Evolutionary conservation across 64 coral and sea anemone species (phyloP).

Genomic region (Pachyseris speciosa): DNA sequence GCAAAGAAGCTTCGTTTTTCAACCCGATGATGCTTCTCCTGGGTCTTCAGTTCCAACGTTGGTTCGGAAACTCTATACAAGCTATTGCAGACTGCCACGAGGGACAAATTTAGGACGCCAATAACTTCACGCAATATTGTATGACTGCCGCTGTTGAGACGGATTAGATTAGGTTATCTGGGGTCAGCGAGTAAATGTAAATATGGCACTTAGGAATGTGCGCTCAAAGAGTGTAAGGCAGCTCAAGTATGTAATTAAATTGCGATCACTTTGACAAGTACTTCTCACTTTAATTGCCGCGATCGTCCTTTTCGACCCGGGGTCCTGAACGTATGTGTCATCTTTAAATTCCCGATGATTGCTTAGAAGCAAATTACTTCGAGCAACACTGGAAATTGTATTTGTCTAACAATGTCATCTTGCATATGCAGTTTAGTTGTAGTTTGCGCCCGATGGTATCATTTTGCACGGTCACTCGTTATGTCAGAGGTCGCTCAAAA

Average conservation of each 20-base stretch:
- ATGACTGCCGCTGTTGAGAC: background rate
- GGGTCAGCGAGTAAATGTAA: background rate
- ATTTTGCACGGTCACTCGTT: too few relatives aligned
- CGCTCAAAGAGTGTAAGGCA: background rate
- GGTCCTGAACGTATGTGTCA: too few relatives aligned
- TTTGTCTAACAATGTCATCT: too few relatives aligned
- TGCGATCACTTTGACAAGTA: background rate
- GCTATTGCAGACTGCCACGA: background rate
- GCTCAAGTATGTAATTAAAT: background rate
- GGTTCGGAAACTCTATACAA: background rate
- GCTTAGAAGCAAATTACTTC: too few relatives aligned
- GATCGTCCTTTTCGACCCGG: too few relatives aligned
- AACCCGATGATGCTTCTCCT: too few relatives aligned
- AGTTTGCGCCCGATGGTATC: too few relatives aligned
- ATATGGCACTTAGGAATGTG: background rate
- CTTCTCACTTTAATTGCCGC: background rate
- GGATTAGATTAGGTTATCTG: constrained; percentile 23
- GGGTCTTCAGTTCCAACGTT: background rate
- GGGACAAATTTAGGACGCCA: background rate
- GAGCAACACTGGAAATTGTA: too few relatives aligned
- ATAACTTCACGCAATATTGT: background rate
- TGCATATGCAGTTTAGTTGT: too few relatives aligned
- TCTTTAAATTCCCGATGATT: too few relatives aligned
- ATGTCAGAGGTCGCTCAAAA: too few relatives aligned
- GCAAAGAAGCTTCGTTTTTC: background rate